Conservation (phyloP, 2,113 vertebrate species). For the Phylloscopus trochiloides region DNA sequence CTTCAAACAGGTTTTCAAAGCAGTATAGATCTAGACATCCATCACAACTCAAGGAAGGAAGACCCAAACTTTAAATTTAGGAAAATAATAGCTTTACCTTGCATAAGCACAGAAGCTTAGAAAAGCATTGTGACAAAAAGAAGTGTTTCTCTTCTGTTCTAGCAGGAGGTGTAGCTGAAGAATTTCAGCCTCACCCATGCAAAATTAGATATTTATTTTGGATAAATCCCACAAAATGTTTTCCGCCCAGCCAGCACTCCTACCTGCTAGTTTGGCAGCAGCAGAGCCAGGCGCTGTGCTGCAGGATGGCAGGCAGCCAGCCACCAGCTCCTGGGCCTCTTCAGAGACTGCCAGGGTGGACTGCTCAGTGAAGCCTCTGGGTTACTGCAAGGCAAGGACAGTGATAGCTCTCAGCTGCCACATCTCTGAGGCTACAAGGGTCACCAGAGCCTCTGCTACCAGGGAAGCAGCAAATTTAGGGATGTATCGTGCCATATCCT, state of each 20-base stretch:
- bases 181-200: background rate
- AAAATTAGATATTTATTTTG: constrained; percentile 27
- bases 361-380: background rate
- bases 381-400: background rate
- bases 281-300: background rate
- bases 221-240: constrained; percentile 7
- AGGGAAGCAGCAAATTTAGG: background rate
- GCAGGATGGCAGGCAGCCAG: background rate
- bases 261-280: constrained; percentile 17
- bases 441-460: background rate
- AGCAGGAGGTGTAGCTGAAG: background rate
- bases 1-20: background rate
- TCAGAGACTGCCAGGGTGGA: background rate
- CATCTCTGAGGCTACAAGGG: background rate
- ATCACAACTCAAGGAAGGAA: background rate
- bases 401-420: fast-evolving
- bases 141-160: background rate
- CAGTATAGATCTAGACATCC: background rate
- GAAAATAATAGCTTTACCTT: background rate
- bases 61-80: background rate
- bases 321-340: background rate
- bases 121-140: background rate
- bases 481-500: background rate
- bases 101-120: background rate
- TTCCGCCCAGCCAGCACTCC: background rate